Base-by-base conservation (phyloP, 2,888 invertebrate genomes). In the Cyrtodaria siliqua region DNA sequence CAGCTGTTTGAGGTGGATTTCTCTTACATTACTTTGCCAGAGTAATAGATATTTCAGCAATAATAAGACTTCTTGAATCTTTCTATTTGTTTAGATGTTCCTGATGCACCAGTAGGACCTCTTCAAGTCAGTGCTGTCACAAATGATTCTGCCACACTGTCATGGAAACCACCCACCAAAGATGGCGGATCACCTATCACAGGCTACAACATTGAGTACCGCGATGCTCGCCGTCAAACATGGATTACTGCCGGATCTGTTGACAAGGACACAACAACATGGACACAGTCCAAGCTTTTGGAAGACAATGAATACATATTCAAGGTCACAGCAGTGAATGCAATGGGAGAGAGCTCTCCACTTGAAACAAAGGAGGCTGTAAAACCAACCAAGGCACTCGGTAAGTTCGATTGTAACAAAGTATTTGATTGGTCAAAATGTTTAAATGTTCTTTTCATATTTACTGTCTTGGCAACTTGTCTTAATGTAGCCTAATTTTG, bases 331-430 rank as follows among this genome's bases (percentile, higher is more conserved):
- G 92, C 93, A 23, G 95, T 96, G 86, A 98, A 98, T 93, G 95
- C 96, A 12, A 95, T 97, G 70, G 98, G 97, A 56, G 50, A 86
- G 55, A 97, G 97, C 52, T 96, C 97, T 83, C 96, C 97, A 16
- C 94, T 96, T 56, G 96, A 96, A 92, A 97, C 85, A 23, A 86
- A 89, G 2, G 95, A 96, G 74, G 94, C 96, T 0, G 95, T 97
- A 44, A 94, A 95, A 52, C 96, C 97, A 63, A 96, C 96, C 92
- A 95, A 95, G 87, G 96, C 96, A 86, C 95, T 95, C 89, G 96
- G 96, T 96, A 93, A 67, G 76, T 75, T 42, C n/a, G n/a, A n/a
- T n/a, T n/a, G n/a, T n/a, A n/a, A n/a, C n/a, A n/a, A n/a, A n/a
- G n/a, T n/a, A n/a, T n/a, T n/a, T n/a, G n/a, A n/a, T n/a, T n/a